These are phyloP conservation scores for Xiphophorus couchianus DNA, from an alignment of 2,113 vertebrate genomes.

Conservation along the genomic window DNA sequence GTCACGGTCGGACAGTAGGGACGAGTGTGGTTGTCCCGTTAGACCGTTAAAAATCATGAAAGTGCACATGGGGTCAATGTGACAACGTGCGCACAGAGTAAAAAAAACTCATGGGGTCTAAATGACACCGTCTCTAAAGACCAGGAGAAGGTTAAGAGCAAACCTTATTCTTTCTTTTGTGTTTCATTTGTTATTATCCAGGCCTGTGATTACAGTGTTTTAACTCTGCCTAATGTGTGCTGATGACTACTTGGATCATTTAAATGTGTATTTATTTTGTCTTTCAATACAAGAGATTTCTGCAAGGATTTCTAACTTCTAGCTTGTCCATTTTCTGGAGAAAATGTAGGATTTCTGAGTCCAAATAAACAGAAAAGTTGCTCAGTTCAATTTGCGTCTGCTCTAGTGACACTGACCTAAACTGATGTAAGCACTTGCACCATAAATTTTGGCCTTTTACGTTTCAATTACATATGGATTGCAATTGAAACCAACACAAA, in stretches of 20 bases:
- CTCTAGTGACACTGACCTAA: not conserved
- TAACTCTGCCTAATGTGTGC: not conserved
- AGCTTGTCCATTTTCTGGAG: not conserved
- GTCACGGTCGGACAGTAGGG: too few relatives aligned
- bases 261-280: not conserved
- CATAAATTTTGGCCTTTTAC: not conserved
- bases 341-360: not conserved
- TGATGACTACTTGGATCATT: not conserved
- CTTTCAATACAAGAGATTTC: not conserved
- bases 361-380: not conserved
- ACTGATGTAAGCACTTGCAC: not conserved
- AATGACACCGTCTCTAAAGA: too few relatives aligned
- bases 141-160: not conserved
- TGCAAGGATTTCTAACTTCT: not conserved
- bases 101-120: too few relatives aligned
- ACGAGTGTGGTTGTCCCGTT: too few relatives aligned
- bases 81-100: too few relatives aligned
- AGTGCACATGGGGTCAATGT: too few relatives aligned
- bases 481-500: not conserved
- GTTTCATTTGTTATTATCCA: not conserved
- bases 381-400: too few relatives aligned
- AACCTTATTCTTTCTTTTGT: not conserved
- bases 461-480: not conserved
- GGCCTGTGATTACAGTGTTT: not conserved
- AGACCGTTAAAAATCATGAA: too few relatives aligned